Evolutionary conservation across 2,888 invertebrate species (phyloP).

Genomic region (Chrysotoxum bicinctum): DNA sequence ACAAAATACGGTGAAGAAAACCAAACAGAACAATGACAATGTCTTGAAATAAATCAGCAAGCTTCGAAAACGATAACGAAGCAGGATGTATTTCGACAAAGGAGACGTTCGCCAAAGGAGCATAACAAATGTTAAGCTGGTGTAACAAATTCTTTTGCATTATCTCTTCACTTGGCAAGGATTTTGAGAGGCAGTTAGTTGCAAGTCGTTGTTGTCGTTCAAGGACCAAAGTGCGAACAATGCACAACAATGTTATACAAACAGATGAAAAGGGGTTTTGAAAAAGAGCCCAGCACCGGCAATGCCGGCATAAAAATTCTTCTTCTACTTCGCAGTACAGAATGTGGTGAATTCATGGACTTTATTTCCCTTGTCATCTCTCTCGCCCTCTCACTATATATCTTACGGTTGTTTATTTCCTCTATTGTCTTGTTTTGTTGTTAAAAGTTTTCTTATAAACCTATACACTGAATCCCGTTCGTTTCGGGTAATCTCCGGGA

Average conservation of each 20-base stretch:
- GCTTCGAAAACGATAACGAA: background rate
- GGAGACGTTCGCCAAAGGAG: slow-evolving; percentile 40
- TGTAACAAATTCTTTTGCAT: slow-evolving; percentile 62
- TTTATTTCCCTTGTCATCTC: slow-evolving; percentile 11
- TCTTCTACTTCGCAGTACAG: background rate
- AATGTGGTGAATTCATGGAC: slow-evolving; percentile 36
- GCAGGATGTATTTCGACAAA: background rate
- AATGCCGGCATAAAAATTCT: background rate
- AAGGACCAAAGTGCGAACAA: slow-evolving; percentile 63
- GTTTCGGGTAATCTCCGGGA: slow-evolving; percentile 76
- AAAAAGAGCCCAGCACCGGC: background rate
- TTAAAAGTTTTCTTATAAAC: slow-evolving; percentile 27
- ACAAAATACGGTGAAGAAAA: background rate
- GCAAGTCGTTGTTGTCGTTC: slow-evolving; percentile 8
- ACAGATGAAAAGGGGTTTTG: slow-evolving; percentile 28
- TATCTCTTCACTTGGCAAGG: slow-evolving; percentile 36
- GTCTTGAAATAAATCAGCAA: slow-evolving; percentile 51
- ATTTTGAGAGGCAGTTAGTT: slow-evolving; percentile 12
- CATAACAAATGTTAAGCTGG: slow-evolving; percentile 62
- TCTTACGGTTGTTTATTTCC: slow-evolving; percentile 42
- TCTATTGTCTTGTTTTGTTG: slow-evolving; percentile 58
- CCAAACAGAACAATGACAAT: slow-evolving; percentile 15
- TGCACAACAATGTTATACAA: slow-evolving; percentile 45
- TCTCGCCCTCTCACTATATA: background rate
- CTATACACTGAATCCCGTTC: slow-evolving; percentile 20